Conservation (phyloP, 1,140 invertebrate genomes). For the Cyrtorhinus lividipennis region DNA sequence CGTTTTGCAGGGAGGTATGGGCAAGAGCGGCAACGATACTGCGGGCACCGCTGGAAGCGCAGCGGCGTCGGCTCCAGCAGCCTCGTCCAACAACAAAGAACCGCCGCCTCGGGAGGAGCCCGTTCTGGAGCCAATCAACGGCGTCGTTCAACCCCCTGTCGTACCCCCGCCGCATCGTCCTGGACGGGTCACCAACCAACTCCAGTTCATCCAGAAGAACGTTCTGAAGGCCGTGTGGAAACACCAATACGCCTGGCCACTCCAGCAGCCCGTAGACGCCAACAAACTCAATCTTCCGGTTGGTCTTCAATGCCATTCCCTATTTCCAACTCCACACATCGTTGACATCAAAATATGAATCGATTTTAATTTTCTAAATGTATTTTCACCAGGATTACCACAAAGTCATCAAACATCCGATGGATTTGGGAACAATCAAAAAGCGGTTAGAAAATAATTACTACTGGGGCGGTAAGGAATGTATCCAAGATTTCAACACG, state of each 20-base stretch:
- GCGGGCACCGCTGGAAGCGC: slow-evolving; percentile 3
- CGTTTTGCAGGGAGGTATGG: slow-evolving; percentile 14
- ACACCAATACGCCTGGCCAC: slow-evolving; percentile 97
- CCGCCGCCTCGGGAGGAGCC: slow-evolving; percentile 54
- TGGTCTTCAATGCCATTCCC: no score
- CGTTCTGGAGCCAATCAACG: slow-evolving; percentile 61
- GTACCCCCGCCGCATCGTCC: slow-evolving; percentile 61
- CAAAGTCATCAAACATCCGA: slow-evolving; percentile 86
- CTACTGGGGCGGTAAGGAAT: slow-evolving; percentile 91
- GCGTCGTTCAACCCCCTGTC: slow-evolving; percentile 61
- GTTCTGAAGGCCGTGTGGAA: slow-evolving; percentile 95
- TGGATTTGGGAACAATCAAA: slow-evolving; percentile 98
- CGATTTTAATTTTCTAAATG: not conserved
- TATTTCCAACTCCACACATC: no score
- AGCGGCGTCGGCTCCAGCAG: not conserved
- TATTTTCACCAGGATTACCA: slow-evolving; percentile 71
- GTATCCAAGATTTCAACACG: slow-evolving; percentile 95
- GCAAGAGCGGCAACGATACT: slow-evolving; percentile 6
- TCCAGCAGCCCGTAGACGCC: slow-evolving; percentile 92
- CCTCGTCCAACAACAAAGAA: slow-evolving; percentile 27
- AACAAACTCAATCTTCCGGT: slow-evolving; percentile 90
- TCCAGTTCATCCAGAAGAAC: slow-evolving; percentile 85
- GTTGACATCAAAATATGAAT: no score
- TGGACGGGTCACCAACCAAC: slow-evolving; percentile 79
- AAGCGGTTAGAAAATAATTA: slow-evolving; percentile 94